These are phyloP conservation scores for Cyrtodaria siliqua DNA, from an alignment of 2,888 invertebrate genomes.

Conservation along the genomic window DNA sequence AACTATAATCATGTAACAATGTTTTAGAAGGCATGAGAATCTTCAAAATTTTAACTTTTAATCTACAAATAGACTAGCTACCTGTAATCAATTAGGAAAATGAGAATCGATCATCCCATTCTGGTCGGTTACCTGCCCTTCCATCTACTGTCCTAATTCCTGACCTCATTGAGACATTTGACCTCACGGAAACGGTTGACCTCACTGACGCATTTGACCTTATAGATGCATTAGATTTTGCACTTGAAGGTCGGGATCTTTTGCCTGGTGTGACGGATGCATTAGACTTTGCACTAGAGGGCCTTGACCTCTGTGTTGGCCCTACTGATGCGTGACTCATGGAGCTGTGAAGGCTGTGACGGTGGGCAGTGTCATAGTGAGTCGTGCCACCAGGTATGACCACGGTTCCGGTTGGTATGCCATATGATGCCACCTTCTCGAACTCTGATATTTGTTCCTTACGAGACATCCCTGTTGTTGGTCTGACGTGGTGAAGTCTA, in stretches of 20 bases:
- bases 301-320: conserved; percentile 58
- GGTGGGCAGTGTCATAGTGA: conserved; percentile 33
- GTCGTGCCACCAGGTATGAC: conserved; percentile 34
- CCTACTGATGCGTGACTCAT: conserved; percentile 28
- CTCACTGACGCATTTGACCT: conserved; percentile 48
- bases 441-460: conserved; percentile 75
- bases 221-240: conserved; percentile 65
- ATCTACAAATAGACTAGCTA: neutral
- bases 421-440: conserved; percentile 72
- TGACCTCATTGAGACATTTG: conserved; percentile 38
- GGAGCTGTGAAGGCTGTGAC: conserved; percentile 25
- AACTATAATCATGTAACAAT: too few relatives aligned
- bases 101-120: conserved; percentile 68
- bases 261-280: conserved; percentile 34
- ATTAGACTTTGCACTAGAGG: conserved; percentile 70
- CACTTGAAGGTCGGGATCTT: conserved; percentile 71
- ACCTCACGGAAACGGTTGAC: conserved; percentile 46
- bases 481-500: conserved; percentile 74
- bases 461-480: conserved; percentile 74
- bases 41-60: too few relatives aligned
- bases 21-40: too few relatives aligned
- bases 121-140: conserved; percentile 55
- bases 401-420: conserved; percentile 72
- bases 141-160: conserved; percentile 22
- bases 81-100: conserved; percentile 36